phyloP scores from a whole-genome alignment of 2,888 invertebrate genomes.

The Archaeoteleia sp. region DNA sequence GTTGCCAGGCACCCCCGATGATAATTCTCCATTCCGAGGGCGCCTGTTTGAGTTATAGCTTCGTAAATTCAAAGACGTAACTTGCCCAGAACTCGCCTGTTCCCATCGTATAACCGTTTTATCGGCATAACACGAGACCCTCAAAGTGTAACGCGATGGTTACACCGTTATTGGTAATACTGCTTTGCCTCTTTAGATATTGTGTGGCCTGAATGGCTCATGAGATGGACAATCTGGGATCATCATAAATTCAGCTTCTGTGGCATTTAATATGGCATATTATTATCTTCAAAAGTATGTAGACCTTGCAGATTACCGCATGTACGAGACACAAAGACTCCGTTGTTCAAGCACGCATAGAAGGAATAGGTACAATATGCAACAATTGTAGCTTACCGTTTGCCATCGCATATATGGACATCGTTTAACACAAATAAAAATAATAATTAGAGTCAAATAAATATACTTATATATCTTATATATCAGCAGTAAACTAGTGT shows the following conservation, averaged over 20 bases:
- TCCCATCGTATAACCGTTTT: conserved; percentile 56
- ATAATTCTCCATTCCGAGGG: conserved; percentile 42
- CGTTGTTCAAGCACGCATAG: neutral
- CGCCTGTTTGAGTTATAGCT: conserved; percentile 64
- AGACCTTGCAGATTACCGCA: neutral
- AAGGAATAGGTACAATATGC: too few relatives aligned
- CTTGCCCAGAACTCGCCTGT: conserved; percentile 51
- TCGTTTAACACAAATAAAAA: too few relatives aligned
- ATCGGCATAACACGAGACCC: conserved; percentile 56
- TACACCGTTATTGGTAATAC: conserved; percentile 20
- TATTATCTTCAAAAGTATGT: neutral
- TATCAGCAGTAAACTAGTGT: too few relatives aligned
- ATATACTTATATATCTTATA: too few relatives aligned
- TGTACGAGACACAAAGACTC: neutral
- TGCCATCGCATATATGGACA: too few relatives aligned
- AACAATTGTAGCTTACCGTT: too few relatives aligned
- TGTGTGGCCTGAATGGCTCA: conserved; percentile 7
- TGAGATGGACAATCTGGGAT: conserved; percentile 26
- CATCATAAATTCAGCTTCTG: conserved; percentile 22
- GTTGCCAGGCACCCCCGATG: conserved; percentile 19
- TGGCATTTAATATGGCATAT: neutral
- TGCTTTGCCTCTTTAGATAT: conserved; percentile 30
- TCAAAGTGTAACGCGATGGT: conserved; percentile 25
- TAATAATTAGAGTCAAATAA: too few relatives aligned
- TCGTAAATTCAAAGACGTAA: conserved; percentile 64